Percentiles rank a stretch among this genome's conserved stretches.
Conservation (phyloP, 2,888 invertebrate genomes). For the Ashinkailepas kermadecensis region DNA sequence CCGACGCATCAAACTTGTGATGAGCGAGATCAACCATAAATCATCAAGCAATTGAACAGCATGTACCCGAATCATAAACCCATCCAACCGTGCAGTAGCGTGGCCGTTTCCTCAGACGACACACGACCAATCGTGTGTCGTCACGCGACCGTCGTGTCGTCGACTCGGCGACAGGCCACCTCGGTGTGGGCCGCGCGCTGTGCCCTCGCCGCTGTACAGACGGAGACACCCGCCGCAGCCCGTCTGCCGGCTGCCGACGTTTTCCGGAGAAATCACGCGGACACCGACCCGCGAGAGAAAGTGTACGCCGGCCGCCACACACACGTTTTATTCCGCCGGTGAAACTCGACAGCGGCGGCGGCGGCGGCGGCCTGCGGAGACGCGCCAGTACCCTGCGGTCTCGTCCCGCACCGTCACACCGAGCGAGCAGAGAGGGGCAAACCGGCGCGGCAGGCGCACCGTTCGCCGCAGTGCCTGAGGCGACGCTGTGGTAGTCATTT, state of each 20-base stretch:
- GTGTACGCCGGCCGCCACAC: not conserved
- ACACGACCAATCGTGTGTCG: too few relatives aligned
- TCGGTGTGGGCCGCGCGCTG: not conserved
- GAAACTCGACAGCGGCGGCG: not conserved
- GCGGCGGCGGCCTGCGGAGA: not conserved
- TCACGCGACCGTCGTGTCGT: too few relatives aligned
- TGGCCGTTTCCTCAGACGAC: too few relatives aligned
- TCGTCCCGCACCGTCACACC: not conserved
- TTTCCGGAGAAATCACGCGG: constrained; percentile 2
- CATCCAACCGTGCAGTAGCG: too few relatives aligned
- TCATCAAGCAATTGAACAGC: too few relatives aligned
- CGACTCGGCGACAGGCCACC: not conserved
- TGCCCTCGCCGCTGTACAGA: not conserved
- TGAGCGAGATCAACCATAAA: too few relatives aligned
- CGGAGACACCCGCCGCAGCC: not conserved
- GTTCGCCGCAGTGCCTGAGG: too few relatives aligned
- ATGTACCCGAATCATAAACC: too few relatives aligned
- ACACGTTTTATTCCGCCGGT: constrained; percentile 8
- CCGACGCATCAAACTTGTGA: too few relatives aligned
- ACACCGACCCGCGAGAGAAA: constrained; percentile 1
- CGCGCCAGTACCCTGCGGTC: not conserved
- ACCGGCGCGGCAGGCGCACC: not conserved
- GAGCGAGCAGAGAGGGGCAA: not conserved
- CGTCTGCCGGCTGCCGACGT: not conserved
- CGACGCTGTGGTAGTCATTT: too few relatives aligned